A percentile compares a stretch with the other conserved stretches of the same genome.
phyloP scores from a whole-genome alignment of 2,888 invertebrate species.

The Tortricodes alternella region DNA sequence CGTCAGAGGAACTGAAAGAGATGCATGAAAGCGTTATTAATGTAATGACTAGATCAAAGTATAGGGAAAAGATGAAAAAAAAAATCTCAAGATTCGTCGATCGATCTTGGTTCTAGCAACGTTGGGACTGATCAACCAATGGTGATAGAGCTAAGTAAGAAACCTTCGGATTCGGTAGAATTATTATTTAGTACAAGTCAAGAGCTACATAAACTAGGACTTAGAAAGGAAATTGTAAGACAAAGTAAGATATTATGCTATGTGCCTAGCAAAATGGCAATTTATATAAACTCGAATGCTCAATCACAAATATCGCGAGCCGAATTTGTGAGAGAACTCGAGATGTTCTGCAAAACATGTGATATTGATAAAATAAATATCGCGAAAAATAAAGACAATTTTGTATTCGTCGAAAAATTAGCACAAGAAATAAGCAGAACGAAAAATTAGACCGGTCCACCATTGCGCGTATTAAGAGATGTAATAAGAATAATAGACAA shows the following conservation, averaged over 20 bases:
- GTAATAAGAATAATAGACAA: constrained; percentile 25
- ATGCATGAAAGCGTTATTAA: background rate
- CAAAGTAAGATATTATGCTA: no score
- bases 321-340: constrained; percentile 29
- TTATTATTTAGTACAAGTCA: background rate
- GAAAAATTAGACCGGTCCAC: constrained; percentile 5
- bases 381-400: constrained; percentile 15
- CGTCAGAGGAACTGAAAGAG: no score
- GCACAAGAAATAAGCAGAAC: no score
- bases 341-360: constrained; percentile 18
- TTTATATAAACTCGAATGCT: constrained; percentile 21
- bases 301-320: constrained; percentile 27
- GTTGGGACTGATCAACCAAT: background rate
- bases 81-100: background rate
- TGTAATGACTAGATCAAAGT: no score
- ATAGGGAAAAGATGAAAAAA: background rate
- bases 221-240: background rate
- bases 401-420: background rate
- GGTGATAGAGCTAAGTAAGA: background rate
- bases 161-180: background rate
- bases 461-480: constrained; percentile 28
- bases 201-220: background rate
- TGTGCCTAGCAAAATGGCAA: background rate
- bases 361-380: no score
- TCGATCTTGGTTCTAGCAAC: background rate